Percentiles rank a stretch among this genome's conserved stretches.
Conservation (phyloP, 2,113 vertebrate species). For the Gnathonemus longibarbis region DNA sequence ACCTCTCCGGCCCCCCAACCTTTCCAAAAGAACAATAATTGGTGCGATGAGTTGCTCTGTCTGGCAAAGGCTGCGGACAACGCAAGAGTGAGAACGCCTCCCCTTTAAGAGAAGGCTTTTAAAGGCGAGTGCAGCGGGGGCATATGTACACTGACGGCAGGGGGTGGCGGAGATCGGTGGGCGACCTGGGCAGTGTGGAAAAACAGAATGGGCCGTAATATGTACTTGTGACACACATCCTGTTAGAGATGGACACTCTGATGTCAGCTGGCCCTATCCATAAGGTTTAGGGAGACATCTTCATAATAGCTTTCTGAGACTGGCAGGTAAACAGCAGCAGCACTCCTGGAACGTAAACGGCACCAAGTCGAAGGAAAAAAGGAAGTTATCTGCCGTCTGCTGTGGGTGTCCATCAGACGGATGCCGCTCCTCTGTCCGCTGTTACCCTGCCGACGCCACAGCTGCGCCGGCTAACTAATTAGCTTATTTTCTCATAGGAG, state of each 20-base stretch:
- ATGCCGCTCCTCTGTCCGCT: neutral
- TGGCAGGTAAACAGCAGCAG: neutral
- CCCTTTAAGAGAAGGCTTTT: neutral
- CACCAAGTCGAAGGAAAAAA: neutral
- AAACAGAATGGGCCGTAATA: neutral
- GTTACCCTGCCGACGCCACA: neutral
- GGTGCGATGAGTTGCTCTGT: constrained; percentile 3
- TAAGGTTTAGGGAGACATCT: neutral
- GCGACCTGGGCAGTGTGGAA: neutral
- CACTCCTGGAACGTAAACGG: neutral
- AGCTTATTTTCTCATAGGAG: constrained; percentile 6
- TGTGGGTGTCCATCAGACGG: neutral
- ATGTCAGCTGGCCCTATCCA: neutral
- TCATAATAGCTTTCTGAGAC: neutral
- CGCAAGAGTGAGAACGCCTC: neutral
- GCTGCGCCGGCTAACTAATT: neutral
- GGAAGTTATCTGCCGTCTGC: neutral
- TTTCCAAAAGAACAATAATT: constrained; percentile 7
- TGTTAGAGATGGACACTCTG: neutral
- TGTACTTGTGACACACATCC: neutral
- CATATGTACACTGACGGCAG: neutral
- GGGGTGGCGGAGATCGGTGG: neutral
- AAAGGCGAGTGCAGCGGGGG: neutral
- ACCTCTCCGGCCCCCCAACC: neutral
- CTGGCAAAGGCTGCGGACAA: neutral